phyloP scores from a whole-genome alignment of 2,797 vertebrate species.

The Peromyscus melanophrys region DNA sequence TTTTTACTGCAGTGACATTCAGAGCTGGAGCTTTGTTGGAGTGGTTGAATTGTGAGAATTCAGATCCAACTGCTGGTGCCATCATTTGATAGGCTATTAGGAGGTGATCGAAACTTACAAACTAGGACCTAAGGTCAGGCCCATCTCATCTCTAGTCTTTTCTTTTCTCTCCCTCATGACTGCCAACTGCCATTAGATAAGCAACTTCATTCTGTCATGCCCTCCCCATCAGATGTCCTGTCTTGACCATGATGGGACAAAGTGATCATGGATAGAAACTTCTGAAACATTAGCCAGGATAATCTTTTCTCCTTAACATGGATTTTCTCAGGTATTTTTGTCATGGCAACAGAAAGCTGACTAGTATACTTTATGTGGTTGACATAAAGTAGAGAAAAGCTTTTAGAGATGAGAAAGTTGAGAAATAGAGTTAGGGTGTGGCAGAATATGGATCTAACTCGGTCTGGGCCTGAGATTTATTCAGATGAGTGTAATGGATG shows the following conservation, averaged over 20 bases:
- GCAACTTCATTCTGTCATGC: background rate
- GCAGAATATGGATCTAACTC: background rate
- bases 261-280: background rate
- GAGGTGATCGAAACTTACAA: background rate
- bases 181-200: background rate
- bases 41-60: background rate
- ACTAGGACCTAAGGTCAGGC: background rate
- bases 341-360: background rate
- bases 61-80: background rate
- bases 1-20: background rate
- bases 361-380: background rate
- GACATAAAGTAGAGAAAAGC: background rate
- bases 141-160: background rate
- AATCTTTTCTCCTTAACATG: background rate
- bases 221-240: background rate
- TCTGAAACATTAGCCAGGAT: background rate
- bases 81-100: background rate
- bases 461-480: background rate
- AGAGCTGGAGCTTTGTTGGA: background rate
- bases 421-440: background rate
- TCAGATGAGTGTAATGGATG: background rate
- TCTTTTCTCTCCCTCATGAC: background rate
- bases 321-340: background rate
- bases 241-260: background rate
- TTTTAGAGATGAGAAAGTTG: background rate